Conservation (phyloP, 1,140 invertebrate genomes). For the Lucilia cuprina region DNA sequence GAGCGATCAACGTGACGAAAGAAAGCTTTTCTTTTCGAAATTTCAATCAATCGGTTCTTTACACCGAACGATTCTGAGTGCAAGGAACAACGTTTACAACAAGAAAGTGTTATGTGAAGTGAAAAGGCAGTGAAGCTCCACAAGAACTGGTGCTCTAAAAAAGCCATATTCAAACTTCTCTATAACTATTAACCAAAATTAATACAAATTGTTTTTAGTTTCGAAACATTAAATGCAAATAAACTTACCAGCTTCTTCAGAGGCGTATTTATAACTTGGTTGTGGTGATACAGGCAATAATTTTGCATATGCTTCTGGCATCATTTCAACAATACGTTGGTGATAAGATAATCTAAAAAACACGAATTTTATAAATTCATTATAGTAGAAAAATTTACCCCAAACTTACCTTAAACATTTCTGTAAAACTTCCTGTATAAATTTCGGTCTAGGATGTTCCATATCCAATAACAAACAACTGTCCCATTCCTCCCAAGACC, state of each 20-base stretch:
- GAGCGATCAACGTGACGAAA: too few relatives aligned
- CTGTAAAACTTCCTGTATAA: slow-evolving; percentile 90
- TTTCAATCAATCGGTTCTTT: too few relatives aligned
- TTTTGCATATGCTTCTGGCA: slow-evolving; percentile 85
- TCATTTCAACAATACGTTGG: slow-evolving; percentile 89
- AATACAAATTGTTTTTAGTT: too few relatives aligned
- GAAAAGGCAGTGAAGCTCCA: too few relatives aligned
- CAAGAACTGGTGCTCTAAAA: too few relatives aligned
- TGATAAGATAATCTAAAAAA: slow-evolving; percentile 89
- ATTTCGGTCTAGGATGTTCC: slow-evolving; percentile 94
- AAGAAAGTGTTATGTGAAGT: too few relatives aligned
- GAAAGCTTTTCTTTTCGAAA: too few relatives aligned
- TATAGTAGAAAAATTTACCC: not conserved
- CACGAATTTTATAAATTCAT: not conserved
- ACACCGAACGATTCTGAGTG: too few relatives aligned
- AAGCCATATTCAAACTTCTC: too few relatives aligned
- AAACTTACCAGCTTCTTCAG: slow-evolving; percentile 79
- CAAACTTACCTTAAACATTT: slow-evolving; percentile 82
- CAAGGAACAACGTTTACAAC: too few relatives aligned
- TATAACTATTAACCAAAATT: too few relatives aligned
- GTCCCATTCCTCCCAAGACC: slow-evolving; percentile 98
- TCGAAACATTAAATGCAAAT: not conserved
- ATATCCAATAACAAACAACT: slow-evolving; percentile 82
- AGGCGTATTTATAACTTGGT: slow-evolving; percentile 83
- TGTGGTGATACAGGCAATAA: slow-evolving; percentile 82